Evolutionary conservation across 2,888 invertebrate species (phyloP).

Genomic region (Dryadula phaetusa): DNA sequence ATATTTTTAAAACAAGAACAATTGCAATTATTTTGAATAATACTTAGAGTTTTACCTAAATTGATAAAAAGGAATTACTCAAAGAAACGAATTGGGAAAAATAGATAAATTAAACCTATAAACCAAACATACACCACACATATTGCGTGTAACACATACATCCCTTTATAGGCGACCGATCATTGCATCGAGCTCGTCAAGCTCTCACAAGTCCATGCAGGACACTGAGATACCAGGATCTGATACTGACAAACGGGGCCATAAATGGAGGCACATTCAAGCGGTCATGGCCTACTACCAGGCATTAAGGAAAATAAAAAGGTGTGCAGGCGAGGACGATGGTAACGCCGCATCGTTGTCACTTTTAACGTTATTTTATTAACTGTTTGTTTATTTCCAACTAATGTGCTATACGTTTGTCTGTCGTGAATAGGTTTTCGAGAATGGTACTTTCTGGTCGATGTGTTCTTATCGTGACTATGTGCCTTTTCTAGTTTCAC

Average conservation of each 20-base stretch:
- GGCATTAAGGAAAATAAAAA: slow-evolving; percentile 95
- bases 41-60: neutral
- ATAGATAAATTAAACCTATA: slow-evolving; percentile 23
- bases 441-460: slow-evolving; percentile 78
- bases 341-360: slow-evolving; percentile 74
- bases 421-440: slow-evolving; percentile 72
- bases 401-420: slow-evolving; percentile 69
- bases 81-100: slow-evolving; percentile 28
- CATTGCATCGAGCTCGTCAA: slow-evolving; percentile 80
- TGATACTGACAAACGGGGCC: slow-evolving; percentile 81
- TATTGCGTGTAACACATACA: slow-evolving; percentile 68
- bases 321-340: slow-evolving; percentile 84
- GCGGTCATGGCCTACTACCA: slow-evolving; percentile 96
- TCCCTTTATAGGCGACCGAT: slow-evolving; percentile 82
- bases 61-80: slow-evolving; percentile 22
- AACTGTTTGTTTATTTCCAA: slow-evolving; percentile 76
- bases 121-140: slow-evolving; percentile 39
- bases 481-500: slow-evolving; percentile 75
- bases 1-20: neutral
- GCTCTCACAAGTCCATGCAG: slow-evolving; percentile 76
- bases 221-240: slow-evolving; percentile 73
- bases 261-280: slow-evolving; percentile 94
- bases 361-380: slow-evolving; percentile 52
- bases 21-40: no score
- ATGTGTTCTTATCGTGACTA: slow-evolving; percentile 78